These are phyloP conservation scores for Acromyrmex heyeri DNA, from an alignment of 1,140 invertebrate genomes.

Conservation along the genomic window DNA sequence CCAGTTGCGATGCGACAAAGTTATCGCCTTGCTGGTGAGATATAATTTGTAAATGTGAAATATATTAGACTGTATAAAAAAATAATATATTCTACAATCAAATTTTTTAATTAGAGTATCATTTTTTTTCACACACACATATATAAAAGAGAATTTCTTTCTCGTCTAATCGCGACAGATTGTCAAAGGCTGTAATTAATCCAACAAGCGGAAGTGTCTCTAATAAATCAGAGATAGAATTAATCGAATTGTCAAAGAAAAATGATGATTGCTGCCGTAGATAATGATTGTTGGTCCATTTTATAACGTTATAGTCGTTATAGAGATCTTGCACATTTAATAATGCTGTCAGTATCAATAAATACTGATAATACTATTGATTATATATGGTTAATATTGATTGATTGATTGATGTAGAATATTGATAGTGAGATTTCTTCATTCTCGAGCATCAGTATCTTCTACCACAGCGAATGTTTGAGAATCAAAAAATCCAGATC, in stretches of 20 bases:
- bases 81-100: neutral
- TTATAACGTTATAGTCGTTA: conserved; percentile 27
- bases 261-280: neutral
- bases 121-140: neutral
- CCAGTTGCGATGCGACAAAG: neutral
- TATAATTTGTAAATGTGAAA: neutral
- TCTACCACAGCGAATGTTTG: too few species aligned
- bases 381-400: too few species aligned
- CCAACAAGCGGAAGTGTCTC: conserved; percentile 40
- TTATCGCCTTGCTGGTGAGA: neutral
- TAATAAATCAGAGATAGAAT: neutral
- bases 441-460: too few species aligned
- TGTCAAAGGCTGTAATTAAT: neutral
- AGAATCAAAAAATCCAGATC: too few species aligned
- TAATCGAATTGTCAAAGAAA: conserved; percentile 23
- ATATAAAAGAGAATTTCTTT: neutral
- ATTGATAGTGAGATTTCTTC: too few species aligned
- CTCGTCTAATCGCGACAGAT: neutral
- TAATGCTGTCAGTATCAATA: too few species aligned
- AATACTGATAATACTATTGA: too few species aligned
- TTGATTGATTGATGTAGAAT: too few species aligned
- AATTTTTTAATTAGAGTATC: neutral
- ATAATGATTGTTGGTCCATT: conserved; percentile 56
- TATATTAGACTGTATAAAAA: neutral
- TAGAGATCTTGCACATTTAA: too few species aligned